phyloP scores from a whole-genome alignment of 2,797 vertebrate species.

The Jordanella pulchra region DNA sequence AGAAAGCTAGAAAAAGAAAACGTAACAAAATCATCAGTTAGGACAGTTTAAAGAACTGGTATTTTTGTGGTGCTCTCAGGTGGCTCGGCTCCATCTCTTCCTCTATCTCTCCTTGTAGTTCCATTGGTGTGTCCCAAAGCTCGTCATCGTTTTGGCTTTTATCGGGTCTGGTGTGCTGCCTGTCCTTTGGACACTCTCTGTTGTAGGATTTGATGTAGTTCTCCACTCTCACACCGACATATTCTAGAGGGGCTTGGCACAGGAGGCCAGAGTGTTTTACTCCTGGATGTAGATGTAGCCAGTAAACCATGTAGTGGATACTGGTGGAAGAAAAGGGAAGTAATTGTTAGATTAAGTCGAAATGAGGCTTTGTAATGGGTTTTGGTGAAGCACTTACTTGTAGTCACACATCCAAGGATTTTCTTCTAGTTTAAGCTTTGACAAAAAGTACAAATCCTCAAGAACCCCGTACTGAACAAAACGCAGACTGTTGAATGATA shows the following conservation, averaged over 20 bases:
- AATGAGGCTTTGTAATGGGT: not conserved
- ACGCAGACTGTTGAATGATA: constrained; percentile 86
- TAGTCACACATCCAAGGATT: constrained; percentile 94
- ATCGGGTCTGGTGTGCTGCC: constrained; percentile 65
- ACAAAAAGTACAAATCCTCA: constrained; percentile 92
- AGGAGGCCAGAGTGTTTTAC: constrained; percentile 85
- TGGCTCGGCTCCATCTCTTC: constrained; percentile 80
- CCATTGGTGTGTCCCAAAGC: constrained; percentile 74
- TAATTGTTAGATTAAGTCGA: not conserved
- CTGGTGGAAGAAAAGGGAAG: constrained; percentile 45
- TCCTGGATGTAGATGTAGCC: constrained; percentile 87
- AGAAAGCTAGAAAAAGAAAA: constrained; percentile 10
- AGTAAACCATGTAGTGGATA: constrained; percentile 94
- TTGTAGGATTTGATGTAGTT: constrained; percentile 88
- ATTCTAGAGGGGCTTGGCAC: constrained; percentile 86
- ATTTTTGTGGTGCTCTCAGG: constrained; percentile 66
- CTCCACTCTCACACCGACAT: constrained; percentile 85
- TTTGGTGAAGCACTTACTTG: constrained; percentile 61
- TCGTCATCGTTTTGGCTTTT: constrained; percentile 53
- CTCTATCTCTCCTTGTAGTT: constrained; percentile 79
- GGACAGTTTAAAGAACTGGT: constrained; percentile 68
- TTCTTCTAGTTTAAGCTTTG: constrained; percentile 85
- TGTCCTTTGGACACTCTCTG: constrained; percentile 88
- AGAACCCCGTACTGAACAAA: constrained; percentile 90
- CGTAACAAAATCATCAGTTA: constrained; percentile 45